Percentiles rank a stretch among this genome's conserved stretches.
Evolutionary conservation across 2,888 invertebrate genomes (phyloP).

Genomic region (Podabrus alpinus): DNA sequence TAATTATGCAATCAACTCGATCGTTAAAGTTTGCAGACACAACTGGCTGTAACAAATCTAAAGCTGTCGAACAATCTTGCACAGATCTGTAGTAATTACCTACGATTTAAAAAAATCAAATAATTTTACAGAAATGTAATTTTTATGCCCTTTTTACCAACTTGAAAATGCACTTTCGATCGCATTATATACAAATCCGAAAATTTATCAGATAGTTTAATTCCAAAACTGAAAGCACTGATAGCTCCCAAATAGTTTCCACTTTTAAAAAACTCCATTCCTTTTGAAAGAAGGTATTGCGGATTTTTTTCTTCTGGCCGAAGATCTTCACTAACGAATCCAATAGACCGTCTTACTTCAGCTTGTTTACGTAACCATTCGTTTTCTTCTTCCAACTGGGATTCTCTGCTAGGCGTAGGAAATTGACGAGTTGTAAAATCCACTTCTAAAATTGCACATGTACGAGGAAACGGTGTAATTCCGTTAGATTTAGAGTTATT

Average conservation of each 20-base stretch:
- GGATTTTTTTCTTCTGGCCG: conserved; percentile 82
- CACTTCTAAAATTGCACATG: conserved; percentile 64
- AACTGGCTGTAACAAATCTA: conserved; percentile 75
- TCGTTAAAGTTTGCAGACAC: conserved; percentile 72
- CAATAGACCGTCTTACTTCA: conserved; percentile 69
- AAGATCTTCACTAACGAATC: conserved; percentile 73
- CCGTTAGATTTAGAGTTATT: conserved; percentile 17
- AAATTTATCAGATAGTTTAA: conserved; percentile 72
- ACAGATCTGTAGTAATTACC: conserved; percentile 69
- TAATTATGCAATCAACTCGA: conserved; percentile 73
- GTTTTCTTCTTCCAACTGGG: conserved; percentile 70
- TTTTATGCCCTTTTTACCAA: conserved; percentile 36
- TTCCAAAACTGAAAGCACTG: conserved; percentile 80
- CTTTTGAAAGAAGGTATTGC: conserved; percentile 80
- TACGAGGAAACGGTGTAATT: conserved; percentile 61
- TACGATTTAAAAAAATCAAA: conserved; percentile 42
- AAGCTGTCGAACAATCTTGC: conserved; percentile 66
- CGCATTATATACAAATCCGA: conserved; percentile 76
- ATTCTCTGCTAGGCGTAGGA: conserved; percentile 82
- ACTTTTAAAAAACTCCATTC: conserved; percentile 74
- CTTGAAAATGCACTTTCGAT: conserved; percentile 77
- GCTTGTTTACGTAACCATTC: conserved; percentile 82
- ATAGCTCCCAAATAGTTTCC: conserved; percentile 80
- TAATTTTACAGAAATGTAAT: not conserved
- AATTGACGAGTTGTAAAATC: conserved; percentile 76